phyloP scores from a whole-genome alignment of 1,140 invertebrate genomes.

The Charaxes varanes region DNA sequence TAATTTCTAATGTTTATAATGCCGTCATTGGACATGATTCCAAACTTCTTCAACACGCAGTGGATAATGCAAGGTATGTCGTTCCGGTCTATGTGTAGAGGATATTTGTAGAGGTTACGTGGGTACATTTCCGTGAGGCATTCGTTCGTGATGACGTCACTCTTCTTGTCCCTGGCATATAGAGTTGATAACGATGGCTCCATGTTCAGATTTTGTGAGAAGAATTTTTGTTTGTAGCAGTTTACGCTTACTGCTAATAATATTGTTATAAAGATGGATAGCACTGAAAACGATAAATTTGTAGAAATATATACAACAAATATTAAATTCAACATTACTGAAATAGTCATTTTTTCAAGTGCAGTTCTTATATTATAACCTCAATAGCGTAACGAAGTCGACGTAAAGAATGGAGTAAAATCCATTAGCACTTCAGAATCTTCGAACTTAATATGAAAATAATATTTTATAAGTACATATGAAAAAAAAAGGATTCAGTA shows the following conservation, averaged over 20 bases:
- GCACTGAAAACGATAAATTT: slow-evolving; percentile 42
- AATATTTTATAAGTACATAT: too few species aligned
- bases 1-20: slow-evolving; percentile 59
- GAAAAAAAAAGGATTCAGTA: background rate
- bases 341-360: too few species aligned
- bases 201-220: slow-evolving; percentile 44
- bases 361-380: background rate
- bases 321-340: too few species aligned
- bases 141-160: slow-evolving; percentile 48
- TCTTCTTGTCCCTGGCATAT: slow-evolving; percentile 52
- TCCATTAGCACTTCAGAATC: too few species aligned
- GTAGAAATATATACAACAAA: background rate
- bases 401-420: too few species aligned
- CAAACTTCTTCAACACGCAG: slow-evolving; percentile 61
- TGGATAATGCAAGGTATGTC: slow-evolving; percentile 63
- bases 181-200: slow-evolving; percentile 57
- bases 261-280: slow-evolving; percentile 26
- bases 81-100: slow-evolving; percentile 49
- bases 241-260: slow-evolving; percentile 25
- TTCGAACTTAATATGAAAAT: too few species aligned
- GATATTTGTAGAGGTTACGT: slow-evolving; percentile 56
- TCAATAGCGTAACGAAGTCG: background rate
- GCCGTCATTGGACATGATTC: slow-evolving; percentile 62
- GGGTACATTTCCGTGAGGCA: slow-evolving; percentile 63
- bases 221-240: slow-evolving; percentile 37